These are phyloP conservation scores for Harpagoxenus sublaevis DNA, from an alignment of 2,888 invertebrate species.

Conservation along the genomic window DNA sequence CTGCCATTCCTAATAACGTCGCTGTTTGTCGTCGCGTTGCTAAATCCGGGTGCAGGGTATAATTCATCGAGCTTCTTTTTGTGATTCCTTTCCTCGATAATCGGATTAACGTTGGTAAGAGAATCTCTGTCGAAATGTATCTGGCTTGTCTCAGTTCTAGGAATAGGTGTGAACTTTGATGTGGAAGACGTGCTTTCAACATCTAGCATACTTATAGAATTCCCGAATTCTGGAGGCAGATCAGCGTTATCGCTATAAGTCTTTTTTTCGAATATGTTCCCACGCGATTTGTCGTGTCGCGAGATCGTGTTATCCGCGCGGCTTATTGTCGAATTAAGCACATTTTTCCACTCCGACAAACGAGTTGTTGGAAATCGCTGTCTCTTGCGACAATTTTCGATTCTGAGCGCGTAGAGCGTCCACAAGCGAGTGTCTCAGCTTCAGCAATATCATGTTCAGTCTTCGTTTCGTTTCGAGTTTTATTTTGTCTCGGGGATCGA, in stretches of 20 bases:
- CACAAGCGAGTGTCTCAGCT: constrained; percentile 53
- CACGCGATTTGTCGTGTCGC: too few relatives aligned
- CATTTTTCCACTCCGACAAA: neutral
- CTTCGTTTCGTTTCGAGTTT: neutral
- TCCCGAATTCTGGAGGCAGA: neutral
- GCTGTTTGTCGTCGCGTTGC: neutral
- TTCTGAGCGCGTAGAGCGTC: constrained; percentile 39
- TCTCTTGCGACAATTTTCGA: neutral
- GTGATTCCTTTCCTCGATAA: neutral
- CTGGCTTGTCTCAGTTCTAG: constrained; percentile 39
- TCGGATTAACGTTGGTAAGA: neutral
- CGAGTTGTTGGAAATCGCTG: neutral
- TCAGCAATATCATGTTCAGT: constrained; percentile 51
- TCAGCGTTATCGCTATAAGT: neutral
- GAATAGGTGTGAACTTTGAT: constrained; percentile 45
- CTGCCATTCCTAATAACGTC: neutral
- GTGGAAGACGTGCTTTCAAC: constrained; percentile 9
- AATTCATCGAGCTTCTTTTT: neutral
- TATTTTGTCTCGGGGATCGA: neutral
- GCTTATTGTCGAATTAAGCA: neutral
- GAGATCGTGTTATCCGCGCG: neutral
- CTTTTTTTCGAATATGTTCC: neutral
- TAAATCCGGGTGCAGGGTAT: neutral
- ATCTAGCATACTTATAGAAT: neutral
- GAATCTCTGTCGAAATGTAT: constrained; percentile 8